Conservation (phyloP, 2,888 invertebrate species). For the Tipula unca region DNA sequence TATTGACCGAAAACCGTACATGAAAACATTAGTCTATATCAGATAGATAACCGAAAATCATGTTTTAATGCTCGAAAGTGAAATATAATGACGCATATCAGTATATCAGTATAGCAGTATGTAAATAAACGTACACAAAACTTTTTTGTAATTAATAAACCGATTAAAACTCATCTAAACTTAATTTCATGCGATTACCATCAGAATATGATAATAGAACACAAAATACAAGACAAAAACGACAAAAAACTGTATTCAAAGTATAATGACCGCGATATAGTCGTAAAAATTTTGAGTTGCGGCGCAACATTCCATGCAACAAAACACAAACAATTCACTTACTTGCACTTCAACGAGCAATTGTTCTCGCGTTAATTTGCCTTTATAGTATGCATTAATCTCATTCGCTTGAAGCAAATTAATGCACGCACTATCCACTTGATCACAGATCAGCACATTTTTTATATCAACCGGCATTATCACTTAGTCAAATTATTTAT, state of each 20-base stretch:
- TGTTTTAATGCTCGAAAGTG: not conserved
- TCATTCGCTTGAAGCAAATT: constrained; percentile 68
- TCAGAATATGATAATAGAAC: not conserved
- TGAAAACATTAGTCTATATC: not conserved
- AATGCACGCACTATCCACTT: constrained; percentile 79
- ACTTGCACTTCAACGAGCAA: constrained; percentile 77
- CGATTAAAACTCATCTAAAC: no score
- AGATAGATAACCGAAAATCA: not conserved
- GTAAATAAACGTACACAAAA: no score
- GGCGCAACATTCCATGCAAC: constrained; percentile 14
- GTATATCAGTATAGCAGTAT: no score
- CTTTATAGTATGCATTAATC: constrained; percentile 67
- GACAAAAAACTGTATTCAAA: not conserved
- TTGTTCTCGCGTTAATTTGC: constrained; percentile 69
- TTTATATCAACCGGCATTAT: constrained; percentile 54
- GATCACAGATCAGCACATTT: constrained; percentile 86
- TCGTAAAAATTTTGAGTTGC: not conserved
- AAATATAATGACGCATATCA: not conserved
- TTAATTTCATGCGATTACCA: not conserved
- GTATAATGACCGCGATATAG: not conserved
- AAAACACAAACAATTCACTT: constrained; percentile 35
- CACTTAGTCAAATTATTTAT: not conserved
- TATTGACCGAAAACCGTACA: not conserved
- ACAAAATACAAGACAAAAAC: not conserved
- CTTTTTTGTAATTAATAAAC: no score